Base-by-base conservation (phyloP, 2,888 invertebrate genomes). In the Thymelicus sylvestris region DNA sequence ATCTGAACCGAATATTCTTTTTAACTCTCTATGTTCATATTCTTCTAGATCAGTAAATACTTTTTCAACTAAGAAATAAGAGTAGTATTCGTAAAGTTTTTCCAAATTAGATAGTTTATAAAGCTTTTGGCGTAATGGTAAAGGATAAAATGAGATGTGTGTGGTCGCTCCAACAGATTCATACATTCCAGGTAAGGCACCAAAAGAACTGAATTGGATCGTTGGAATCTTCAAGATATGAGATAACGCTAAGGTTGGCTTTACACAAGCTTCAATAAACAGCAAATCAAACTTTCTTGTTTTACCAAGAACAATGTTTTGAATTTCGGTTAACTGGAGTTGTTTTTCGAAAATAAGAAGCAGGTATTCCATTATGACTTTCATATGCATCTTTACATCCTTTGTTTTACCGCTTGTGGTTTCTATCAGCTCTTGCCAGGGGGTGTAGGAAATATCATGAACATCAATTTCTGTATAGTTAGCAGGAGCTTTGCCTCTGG, bases 381-480 rank as follows among this genome's bases (percentile, higher is more conserved):
- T 55, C 7, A 65, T 6, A 0, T 65, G 65, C 6, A 7, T 24
- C 7, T 1, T 0, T 19, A 65, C 7, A 6, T 52, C 19, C 6
- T 38, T 19, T 19, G 19, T 39, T 39, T 41, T 55, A 5, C 13
- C 19, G 8, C 39, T 41, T 2, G 55, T 41, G 4, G 13, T 6
- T 24, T 65, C 65, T 6, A 41, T 13, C 13, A 65, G 41, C 55
- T 55, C 57, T 44, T 65, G 72, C 82, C 80, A 78, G 8, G 71
- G 44, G 8, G 73, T 41, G 61, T 86, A 83, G 0, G 85, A 83
- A 1, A 81, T 50, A 67, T 85, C 81, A 44, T 85, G 84, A 0
- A 85, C 72, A 19, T 86, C 83, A 5, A 87, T 82, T 78, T 86
- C 85, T 13, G 79, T 85, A 3, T 85, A 50, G 65, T 86, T 86